A percentile compares a stretch with the other conserved stretches of the same genome.
phyloP scores from a whole-genome alignment of 2,888 invertebrate genomes.

The Reticulitermes lucifugus region DNA sequence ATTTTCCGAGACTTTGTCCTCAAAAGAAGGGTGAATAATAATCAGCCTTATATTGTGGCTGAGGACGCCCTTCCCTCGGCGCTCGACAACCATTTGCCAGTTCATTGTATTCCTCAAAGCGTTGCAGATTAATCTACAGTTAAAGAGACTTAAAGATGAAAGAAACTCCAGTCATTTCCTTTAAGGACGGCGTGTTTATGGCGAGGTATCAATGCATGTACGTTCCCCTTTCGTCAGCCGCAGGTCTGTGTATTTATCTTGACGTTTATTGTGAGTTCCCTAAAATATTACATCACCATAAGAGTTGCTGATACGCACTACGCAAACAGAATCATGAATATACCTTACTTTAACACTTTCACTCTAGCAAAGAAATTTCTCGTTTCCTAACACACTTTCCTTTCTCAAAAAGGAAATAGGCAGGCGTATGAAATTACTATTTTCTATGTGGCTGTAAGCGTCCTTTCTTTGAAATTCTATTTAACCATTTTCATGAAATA shows the following conservation, averaged over 20 bases:
- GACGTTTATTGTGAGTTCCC: too few species aligned
- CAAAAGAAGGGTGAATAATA: slow-evolving; percentile 13
- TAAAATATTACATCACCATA: too few species aligned
- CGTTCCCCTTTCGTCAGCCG: not conserved
- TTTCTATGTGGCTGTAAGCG: too few species aligned
- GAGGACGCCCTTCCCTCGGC: not conserved
- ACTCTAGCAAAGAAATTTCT: too few species aligned
- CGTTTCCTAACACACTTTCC: too few species aligned
- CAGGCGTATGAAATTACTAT: too few species aligned
- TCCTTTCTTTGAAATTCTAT: too few species aligned
- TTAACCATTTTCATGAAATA: too few species aligned
- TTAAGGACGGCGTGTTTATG: not conserved
- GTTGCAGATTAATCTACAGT: not conserved
- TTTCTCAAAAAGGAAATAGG: too few species aligned
- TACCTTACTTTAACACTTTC: too few species aligned
- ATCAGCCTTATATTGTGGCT: not conserved
- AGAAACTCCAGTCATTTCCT: not conserved
- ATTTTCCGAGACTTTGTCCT: not conserved
- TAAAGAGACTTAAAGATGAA: not conserved
- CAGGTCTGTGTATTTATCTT: not conserved
- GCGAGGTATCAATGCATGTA: not conserved
- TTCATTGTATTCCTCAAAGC: not conserved
- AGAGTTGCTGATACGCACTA: too few species aligned
- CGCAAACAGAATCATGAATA: too few species aligned
- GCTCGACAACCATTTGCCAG: not conserved